Evolutionary conservation across 2,797 vertebrate genomes (phyloP), one percentile per base, ranked within the genome.

Genomic region (Gobio occitaniae): DNA sequence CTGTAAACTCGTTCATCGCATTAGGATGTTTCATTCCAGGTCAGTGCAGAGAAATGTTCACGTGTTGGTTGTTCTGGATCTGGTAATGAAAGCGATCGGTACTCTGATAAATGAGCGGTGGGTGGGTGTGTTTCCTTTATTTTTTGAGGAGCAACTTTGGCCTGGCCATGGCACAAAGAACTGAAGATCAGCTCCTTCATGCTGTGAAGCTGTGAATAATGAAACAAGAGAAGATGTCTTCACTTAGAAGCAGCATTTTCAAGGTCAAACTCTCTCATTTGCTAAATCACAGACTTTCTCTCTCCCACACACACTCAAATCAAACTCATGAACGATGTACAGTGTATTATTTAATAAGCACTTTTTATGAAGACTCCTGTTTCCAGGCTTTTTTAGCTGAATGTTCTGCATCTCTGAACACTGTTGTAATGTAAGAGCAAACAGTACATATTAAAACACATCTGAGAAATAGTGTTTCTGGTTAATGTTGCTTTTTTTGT

Each of bases 341-440:
- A 93, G 87, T 82, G 89, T 89, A 84, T 93, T 92, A 93, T 94
- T 93, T 92, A 94, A 93, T 88, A 80, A 91, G 82, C 89, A 88
- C 86, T 90, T 93, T 94, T 94, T 93, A 91, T 89, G 84, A 56
- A 88, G 89, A 74, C 82, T 90, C 87, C 82, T 88, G 91, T 91
- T 84, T 82, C 61, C 48, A 48, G 65, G 83, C 25, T 84, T 87
- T 93, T 94, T 93, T 93, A 93, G 93, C 92, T 92, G 92, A 94
- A 93, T 93, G 93, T 93, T 92, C 95, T 94, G 93, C 93, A 89
- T 93, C 93, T 89, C 88, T 95, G 91, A 90, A 94, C 91, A 94
- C 95, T 93, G 92, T 90, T 88, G 82, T 87, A 86, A 92, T 94
- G 93, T 95, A 93, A 93, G 93, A 90, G 93, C 91, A 90, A 92